Conservation (phyloP, 2,113 vertebrate genomes). For the Oplegnathus fasciatus region DNA sequence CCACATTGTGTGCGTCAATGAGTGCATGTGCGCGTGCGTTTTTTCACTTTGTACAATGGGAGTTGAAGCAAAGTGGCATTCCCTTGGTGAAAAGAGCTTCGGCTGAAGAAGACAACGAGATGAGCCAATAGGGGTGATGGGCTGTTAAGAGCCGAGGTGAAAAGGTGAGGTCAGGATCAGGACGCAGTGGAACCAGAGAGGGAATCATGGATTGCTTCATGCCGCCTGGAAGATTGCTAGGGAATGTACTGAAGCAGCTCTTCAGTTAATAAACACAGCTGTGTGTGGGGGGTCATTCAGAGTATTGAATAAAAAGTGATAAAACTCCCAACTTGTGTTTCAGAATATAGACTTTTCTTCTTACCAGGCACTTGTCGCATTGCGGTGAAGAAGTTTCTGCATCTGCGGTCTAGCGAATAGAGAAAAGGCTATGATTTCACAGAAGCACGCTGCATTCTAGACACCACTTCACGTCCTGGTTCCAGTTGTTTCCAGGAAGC, state of each 20-base stretch:
- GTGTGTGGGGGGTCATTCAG: conserved; percentile 11
- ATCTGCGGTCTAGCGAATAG: conserved; percentile 11
- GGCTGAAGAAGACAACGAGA: conserved; percentile 33
- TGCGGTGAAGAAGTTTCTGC: conserved; percentile 18
- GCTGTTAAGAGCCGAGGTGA: conserved; percentile 61
- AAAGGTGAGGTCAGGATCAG: conserved; percentile 60
- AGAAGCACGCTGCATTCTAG: conserved; percentile 2
- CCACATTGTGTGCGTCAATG: conserved; percentile 7
- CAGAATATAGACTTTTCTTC: conserved; percentile 6
- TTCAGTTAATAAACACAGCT: conserved; percentile 48
- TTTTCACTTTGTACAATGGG: conserved; percentile 12
- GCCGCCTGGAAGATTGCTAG: conserved; percentile 49
- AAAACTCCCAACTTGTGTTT: conserved; percentile 27
- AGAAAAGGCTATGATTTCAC: conserved; percentile 30
- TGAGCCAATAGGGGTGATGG: conserved; percentile 31
- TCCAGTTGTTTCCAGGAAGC: conserved; percentile 22
- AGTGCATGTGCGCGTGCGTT: neutral
- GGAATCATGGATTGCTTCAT: conserved; percentile 19
- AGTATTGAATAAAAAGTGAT: conserved; percentile 45
- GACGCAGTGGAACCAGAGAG: conserved; percentile 35
- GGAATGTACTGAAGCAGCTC: conserved; percentile 24
- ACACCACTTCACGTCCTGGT: neutral
- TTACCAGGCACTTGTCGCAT: neutral
- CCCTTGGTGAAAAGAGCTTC: neutral
- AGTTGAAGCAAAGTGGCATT: conserved; percentile 33